A percentile compares a stretch with the other conserved stretches of the same genome.
Conservation (phyloP, 2,888 invertebrate species). For the Hirtodrosophila histrioides region DNA sequence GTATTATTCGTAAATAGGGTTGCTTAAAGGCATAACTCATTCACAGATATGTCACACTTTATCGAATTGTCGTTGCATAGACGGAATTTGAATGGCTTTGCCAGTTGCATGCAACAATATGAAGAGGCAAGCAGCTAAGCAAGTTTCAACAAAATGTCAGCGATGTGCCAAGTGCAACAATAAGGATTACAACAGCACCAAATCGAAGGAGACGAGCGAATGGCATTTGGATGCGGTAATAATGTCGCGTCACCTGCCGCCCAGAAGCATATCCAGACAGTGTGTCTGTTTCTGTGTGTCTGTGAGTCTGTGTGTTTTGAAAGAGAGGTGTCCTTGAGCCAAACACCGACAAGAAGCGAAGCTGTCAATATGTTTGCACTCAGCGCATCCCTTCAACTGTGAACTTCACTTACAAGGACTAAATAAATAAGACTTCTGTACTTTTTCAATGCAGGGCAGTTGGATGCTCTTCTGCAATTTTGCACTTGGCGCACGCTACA, state of each 20-base stretch:
- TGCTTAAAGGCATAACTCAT: too few relatives aligned
- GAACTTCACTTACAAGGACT: constrained; percentile 61
- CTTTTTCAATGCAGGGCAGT: background rate
- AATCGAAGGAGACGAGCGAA: constrained; percentile 23
- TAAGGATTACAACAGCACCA: constrained; percentile 21
- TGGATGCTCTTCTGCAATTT: constrained; percentile 14
- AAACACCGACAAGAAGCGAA: constrained; percentile 32
- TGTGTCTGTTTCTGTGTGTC: constrained; percentile 13
- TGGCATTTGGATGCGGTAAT: constrained; percentile 47
- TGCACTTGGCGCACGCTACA: too few relatives aligned
- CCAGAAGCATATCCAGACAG: constrained; percentile 4
- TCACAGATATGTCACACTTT: constrained; percentile 10
- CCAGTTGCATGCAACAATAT: constrained; percentile 36
- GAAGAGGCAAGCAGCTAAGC: constrained; percentile 27
- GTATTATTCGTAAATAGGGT: too few relatives aligned
- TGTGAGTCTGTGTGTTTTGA: constrained; percentile 11
- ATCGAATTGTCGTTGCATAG: constrained; percentile 29
- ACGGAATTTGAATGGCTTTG: constrained; percentile 33
- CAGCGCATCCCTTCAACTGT: constrained; percentile 52
- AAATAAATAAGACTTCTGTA: constrained; percentile 57
- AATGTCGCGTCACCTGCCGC: constrained; percentile 43
- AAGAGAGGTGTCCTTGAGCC: constrained; percentile 35
- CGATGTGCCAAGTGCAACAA: constrained; percentile 50
- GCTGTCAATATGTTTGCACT: constrained; percentile 55
- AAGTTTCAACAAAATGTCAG: constrained; percentile 37